Evolutionary conservation across 2,113 vertebrate genomes (phyloP).

Genomic region (Ellobius talpinus): DNA sequence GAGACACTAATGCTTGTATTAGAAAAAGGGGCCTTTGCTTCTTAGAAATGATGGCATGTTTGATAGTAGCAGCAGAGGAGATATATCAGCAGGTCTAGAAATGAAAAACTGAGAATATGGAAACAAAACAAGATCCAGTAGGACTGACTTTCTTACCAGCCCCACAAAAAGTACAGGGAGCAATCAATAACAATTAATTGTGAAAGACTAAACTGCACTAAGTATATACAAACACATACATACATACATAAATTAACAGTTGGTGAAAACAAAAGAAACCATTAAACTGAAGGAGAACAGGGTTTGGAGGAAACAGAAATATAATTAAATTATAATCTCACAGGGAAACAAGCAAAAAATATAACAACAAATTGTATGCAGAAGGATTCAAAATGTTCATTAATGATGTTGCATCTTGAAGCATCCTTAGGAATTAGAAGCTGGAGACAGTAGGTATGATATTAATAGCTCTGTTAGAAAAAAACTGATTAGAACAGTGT

Average conservation of each 20-base stretch:
- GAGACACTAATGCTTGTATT: neutral
- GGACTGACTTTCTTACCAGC: neutral
- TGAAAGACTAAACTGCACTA: neutral
- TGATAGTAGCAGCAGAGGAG: fast-evolving
- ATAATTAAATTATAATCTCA: neutral
- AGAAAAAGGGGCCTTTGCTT: neutral
- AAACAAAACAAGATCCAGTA: neutral
- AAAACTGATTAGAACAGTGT: neutral
- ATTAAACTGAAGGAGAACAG: neutral
- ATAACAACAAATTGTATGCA: neutral
- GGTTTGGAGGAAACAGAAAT: neutral
- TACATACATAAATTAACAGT: neutral
- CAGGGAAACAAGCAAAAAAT: neutral
- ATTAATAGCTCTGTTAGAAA: neutral
- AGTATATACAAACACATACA: neutral
- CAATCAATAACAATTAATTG: neutral
- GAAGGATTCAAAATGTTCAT: neutral
- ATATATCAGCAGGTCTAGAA: neutral
- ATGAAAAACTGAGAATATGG: fast-evolving
- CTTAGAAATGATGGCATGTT: neutral
- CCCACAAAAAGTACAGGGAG: neutral
- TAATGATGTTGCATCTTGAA: neutral
- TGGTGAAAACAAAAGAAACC: too few relatives aligned
- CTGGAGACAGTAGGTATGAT: neutral
- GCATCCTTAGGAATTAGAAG: neutral